Percentiles rank a stretch among this genome's conserved stretches.
Conservation (phyloP, 2,797 vertebrate genomes). For the Synaphobranchus kaupii region DNA sequence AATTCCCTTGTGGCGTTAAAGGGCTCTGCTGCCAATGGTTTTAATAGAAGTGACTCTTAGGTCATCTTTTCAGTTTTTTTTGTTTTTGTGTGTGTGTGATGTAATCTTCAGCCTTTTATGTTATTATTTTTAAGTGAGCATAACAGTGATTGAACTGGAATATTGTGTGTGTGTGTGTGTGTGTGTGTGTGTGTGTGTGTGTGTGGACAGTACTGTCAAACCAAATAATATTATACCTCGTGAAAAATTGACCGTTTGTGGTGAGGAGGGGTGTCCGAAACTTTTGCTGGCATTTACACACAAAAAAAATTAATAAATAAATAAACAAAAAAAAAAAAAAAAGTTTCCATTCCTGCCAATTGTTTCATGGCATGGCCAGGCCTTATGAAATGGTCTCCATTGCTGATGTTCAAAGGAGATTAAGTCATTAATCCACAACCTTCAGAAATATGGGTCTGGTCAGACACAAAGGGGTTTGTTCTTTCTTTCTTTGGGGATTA, state of each 20-base stretch:
- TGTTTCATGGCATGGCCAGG: neutral
- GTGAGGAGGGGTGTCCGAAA: neutral
- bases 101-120: neutral
- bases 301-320: too few species aligned
- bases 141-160: neutral
- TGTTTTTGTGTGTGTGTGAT: too few species aligned
- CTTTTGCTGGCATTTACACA: neutral
- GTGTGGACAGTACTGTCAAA: neutral
- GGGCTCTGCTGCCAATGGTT: neutral
- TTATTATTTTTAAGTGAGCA: neutral
- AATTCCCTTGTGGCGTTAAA: neutral
- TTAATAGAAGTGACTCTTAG: neutral
- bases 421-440: constrained; percentile 43
- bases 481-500: constrained; percentile 48
- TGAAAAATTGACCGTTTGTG: neutral
- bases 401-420: constrained; percentile 22
- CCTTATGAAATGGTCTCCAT: neutral
- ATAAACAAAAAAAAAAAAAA: neutral
- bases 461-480: constrained; percentile 52
- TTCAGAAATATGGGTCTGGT: constrained; percentile 15
- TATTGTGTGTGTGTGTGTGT: neutral
- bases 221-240: neutral
- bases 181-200: neutral
- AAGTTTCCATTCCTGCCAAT: neutral
- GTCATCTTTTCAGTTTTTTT: neutral